Percentiles rank a stretch among this genome's conserved stretches.
These are phyloP conservation scores for Glaucomys volans DNA, from an alignment of 2,113 vertebrate genomes.

Conservation along the genomic window DNA sequence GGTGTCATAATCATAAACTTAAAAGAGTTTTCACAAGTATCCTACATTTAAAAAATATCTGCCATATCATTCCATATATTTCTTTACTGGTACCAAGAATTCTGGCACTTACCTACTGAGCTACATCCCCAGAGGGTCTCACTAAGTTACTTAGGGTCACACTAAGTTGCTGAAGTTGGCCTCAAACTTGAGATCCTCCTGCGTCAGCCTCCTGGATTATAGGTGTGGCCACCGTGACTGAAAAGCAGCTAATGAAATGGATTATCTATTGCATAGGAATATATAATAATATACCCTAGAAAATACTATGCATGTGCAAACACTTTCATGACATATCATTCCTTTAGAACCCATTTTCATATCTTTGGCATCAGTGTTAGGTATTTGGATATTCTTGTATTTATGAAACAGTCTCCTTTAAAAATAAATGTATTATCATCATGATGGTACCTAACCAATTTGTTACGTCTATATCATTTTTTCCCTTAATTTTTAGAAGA, in stretches of 20 bases:
- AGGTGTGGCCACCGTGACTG: background rate
- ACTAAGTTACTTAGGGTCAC: background rate
- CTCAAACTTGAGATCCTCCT: background rate
- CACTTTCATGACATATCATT: background rate
- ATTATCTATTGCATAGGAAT: background rate
- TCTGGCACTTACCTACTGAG: too few relatives aligned
- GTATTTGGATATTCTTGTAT: background rate
- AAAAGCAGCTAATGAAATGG: background rate
- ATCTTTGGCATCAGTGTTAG: background rate
- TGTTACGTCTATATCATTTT: background rate
- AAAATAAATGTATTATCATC: background rate
- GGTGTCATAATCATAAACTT: background rate
- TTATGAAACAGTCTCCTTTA: background rate
- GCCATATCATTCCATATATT: background rate
- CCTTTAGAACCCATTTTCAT: background rate
- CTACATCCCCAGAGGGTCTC: background rate
- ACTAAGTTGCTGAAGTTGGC: background rate
- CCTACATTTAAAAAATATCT: background rate
- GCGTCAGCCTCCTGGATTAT: too few relatives aligned
- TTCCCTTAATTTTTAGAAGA: background rate
- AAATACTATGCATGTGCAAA: background rate
- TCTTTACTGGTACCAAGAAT: too few relatives aligned
- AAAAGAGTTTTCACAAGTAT: background rate
- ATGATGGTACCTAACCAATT: background rate
- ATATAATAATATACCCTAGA: background rate